These are phyloP conservation scores for Aplysia californica DNA, from an alignment of 1,140 invertebrate species.

Conservation along the genomic window DNA sequence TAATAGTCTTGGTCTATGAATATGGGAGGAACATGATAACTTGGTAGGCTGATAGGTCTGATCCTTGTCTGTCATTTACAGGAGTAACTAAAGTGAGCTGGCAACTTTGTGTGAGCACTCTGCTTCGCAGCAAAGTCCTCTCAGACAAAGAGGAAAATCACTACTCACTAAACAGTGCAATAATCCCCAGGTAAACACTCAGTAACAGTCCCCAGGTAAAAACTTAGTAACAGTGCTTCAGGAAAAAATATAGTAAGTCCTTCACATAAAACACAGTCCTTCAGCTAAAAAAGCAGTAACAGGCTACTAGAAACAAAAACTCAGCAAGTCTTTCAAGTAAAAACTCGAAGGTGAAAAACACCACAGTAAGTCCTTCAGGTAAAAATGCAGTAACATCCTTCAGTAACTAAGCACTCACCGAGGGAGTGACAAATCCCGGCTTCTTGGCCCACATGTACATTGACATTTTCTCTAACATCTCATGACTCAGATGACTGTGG, in stretches of 20 bases:
- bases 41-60: not conserved
- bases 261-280: not conserved
- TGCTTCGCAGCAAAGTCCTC: not conserved
- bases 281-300: not conserved
- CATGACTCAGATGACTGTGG: conserved; percentile 14
- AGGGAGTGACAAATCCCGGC: conserved; percentile 14
- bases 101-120: not conserved
- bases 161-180: not conserved
- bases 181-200: too few species aligned
- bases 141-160: not conserved
- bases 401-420: not conserved
- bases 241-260: not conserved
- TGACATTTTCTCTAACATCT: conserved; percentile 22
- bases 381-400: not conserved
- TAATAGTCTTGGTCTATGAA: not conserved
- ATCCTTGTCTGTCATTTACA: too few species aligned
- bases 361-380: not conserved
- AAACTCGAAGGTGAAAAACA: not conserved
- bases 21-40: not conserved
- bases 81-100: too few species aligned
- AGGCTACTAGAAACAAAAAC: not conserved
- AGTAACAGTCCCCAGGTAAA: too few species aligned
- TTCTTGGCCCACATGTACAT: conserved; percentile 28
- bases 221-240: too few species aligned
- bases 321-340: not conserved